Percentiles rank a stretch among this genome's conserved stretches.
Conservation (phyloP, 2,113 vertebrate genomes). For the Corydoras sp. region DNA sequence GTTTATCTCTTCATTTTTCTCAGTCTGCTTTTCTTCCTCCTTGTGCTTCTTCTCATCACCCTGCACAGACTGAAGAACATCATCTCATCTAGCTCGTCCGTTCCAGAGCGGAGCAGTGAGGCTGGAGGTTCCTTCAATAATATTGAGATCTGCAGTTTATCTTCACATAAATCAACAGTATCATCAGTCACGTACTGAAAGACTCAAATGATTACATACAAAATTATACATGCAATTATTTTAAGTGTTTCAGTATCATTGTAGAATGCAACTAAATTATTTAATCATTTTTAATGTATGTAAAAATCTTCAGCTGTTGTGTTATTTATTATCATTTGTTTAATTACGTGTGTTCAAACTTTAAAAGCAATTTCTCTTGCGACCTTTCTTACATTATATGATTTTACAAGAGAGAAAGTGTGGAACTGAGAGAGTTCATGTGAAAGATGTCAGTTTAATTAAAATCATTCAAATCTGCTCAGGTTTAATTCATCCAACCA, state of each 20-base stretch:
- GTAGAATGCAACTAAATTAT: not conserved
- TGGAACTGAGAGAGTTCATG: no score
- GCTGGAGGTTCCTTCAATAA: conserved; percentile 93
- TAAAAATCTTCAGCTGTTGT: no score
- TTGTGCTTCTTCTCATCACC: conserved; percentile 85
- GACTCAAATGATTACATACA: not conserved
- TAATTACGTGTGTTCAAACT: not conserved
- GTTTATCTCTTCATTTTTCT: conserved; percentile 95
- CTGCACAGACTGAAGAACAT: conserved; percentile 96
- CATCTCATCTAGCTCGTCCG: conserved; percentile 87
- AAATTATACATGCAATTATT: not conserved
- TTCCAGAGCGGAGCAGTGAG: conserved; percentile 84
- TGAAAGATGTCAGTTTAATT: no score
- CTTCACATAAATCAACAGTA: conserved; percentile 83
- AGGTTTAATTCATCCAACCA: no score
- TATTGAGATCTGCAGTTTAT: conserved; percentile 93
- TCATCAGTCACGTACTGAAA: conserved; percentile 83
- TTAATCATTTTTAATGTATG: no score
- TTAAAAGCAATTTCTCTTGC: no score
- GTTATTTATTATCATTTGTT: not conserved
- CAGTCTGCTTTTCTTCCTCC: conserved; percentile 85
- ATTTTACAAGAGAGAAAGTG: no score
- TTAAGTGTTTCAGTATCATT: not conserved
- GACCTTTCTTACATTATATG: not conserved
- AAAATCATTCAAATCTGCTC: no score